Evolutionary conservation across 2,797 vertebrate genomes (phyloP).

Genomic region (Zenarchopterus dispar): DNA sequence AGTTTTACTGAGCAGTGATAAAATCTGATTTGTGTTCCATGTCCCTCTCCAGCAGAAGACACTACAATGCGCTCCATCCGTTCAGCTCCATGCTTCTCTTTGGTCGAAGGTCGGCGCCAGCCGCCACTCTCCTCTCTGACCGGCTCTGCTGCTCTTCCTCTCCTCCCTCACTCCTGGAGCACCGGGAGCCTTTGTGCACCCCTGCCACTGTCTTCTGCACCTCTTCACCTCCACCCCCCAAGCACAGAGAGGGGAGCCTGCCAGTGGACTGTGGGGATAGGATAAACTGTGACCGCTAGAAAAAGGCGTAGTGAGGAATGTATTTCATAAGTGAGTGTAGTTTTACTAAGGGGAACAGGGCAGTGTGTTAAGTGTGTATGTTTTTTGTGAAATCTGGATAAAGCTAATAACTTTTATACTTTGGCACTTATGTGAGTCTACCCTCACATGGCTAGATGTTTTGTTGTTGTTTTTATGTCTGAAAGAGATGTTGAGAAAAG

Average conservation of each 20-base stretch:
- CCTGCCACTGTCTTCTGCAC: background rate
- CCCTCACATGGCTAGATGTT: too few species aligned
- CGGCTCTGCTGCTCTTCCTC: constrained; percentile 8
- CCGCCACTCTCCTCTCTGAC: background rate
- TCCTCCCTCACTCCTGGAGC: constrained; percentile 78
- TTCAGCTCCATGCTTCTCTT: constrained; percentile 77
- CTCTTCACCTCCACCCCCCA: constrained; percentile 45
- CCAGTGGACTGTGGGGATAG: constrained; percentile 79
- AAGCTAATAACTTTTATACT: constrained; percentile 31
- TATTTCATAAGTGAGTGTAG: constrained; percentile 34
- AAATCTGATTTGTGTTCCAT: constrained; percentile 10
- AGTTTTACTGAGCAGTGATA: constrained; percentile 7
- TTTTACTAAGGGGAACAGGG: constrained; percentile 5
- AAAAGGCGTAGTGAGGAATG: constrained; percentile 33
- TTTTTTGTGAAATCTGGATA: constrained; percentile 22
- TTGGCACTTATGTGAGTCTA: background rate
- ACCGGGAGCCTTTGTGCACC: constrained; percentile 68
- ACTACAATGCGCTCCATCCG: constrained; percentile 73
- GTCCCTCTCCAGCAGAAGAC: constrained; percentile 34
- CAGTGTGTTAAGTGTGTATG: constrained; percentile 16
- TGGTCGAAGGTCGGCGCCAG: constrained; percentile 7
- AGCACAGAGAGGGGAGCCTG: constrained; percentile 44
- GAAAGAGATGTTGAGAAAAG: constrained; percentile 8
- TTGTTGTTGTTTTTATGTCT: constrained; percentile 10
- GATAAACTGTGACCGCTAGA: constrained; percentile 46